Evolutionary conservation across 2,888 invertebrate genomes (phyloP).

Genomic region (Pseudococcus longispinus): DNA sequence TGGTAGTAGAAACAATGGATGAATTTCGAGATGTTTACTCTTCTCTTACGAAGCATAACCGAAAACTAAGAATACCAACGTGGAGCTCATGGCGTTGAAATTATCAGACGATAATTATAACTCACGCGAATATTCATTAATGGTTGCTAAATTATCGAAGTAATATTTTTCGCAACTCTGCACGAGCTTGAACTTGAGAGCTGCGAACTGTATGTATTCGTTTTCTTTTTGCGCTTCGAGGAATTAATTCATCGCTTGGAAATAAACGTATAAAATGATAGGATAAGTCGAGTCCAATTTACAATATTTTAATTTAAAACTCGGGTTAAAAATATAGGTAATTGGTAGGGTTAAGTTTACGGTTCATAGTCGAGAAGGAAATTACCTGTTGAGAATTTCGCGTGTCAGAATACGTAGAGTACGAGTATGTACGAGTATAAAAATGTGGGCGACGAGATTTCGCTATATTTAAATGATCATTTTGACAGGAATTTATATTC

Average conservation of each 20-base stretch:
- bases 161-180: background rate
- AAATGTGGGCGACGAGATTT: background rate
- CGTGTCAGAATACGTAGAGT: background rate
- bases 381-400: background rate
- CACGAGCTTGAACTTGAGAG: slow-evolving; percentile 3
- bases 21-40: background rate
- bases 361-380: background rate
- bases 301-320: background rate
- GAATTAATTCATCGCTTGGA: background rate
- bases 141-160: slow-evolving; percentile 1
- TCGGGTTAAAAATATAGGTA: background rate
- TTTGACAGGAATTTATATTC: background rate
- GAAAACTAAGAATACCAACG: background rate
- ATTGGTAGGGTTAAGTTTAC: background rate
- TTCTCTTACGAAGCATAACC: background rate
- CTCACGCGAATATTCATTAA: background rate
- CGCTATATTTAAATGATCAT: background rate
- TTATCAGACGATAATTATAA: background rate
- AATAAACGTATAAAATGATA: background rate
- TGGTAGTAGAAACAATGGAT: background rate
- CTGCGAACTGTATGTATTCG: background rate
- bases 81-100: background rate
- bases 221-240: background rate
- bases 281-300: background rate
- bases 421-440: background rate